Evolutionary conservation across 2,888 invertebrate genomes (phyloP).

Genomic region (Drosophila subsilvestris): DNA sequence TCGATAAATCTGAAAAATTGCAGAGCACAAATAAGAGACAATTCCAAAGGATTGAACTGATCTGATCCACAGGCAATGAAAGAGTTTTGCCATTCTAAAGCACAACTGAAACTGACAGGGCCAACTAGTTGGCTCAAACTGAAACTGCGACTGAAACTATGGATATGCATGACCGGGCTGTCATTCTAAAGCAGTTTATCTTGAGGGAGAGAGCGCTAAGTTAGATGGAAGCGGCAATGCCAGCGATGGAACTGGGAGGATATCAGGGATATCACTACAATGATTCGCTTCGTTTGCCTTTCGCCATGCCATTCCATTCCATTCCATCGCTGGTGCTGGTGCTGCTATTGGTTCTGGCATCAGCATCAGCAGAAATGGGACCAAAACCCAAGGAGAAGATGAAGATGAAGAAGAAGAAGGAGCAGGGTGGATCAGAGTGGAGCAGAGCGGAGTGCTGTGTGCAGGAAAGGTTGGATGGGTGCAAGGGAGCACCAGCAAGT

Average conservation of each 20-base stretch:
- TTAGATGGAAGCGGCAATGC: slow-evolving; percentile 14
- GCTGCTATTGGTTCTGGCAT: slow-evolving; percentile 3
- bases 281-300: slow-evolving; percentile 54
- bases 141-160: slow-evolving; percentile 24
- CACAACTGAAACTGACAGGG: not conserved
- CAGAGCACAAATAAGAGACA: too few relatives aligned
- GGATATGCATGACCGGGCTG: slow-evolving; percentile 43
- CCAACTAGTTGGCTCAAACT: slow-evolving; percentile 3
- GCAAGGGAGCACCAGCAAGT: slow-evolving; percentile 41
- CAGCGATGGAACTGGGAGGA: slow-evolving; percentile 17
- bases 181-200: slow-evolving; percentile 41
- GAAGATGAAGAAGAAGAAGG: not conserved
- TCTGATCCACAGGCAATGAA: too few relatives aligned
- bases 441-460: not conserved
- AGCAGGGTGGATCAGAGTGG: not conserved
- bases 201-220: slow-evolving; percentile 14
- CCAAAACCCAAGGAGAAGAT: not conserved
- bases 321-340: slow-evolving; percentile 11
- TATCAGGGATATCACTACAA: slow-evolving; percentile 57
- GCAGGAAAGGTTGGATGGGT: not conserved
- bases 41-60: too few relatives aligned
- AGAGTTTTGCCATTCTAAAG: too few relatives aligned
- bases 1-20: too few relatives aligned
- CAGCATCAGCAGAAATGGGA: slow-evolving; percentile 33
- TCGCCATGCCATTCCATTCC: slow-evolving; percentile 32